These are phyloP conservation scores for Myzus persicae DNA, from an alignment of 1,140 invertebrate species.

Conservation along the genomic window DNA sequence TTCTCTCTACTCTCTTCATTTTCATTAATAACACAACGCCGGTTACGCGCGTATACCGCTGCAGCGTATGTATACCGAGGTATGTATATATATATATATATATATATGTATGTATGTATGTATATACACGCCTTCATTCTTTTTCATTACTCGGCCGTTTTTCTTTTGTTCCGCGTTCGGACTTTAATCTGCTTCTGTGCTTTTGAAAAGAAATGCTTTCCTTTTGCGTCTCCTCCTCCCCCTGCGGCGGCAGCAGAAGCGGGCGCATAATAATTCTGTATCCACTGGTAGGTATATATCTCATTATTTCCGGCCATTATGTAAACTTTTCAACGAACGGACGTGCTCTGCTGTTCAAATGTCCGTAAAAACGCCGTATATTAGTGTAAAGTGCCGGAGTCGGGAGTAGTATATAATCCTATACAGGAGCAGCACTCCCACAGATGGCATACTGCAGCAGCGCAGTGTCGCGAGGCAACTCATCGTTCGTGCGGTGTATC, in stretches of 20 bases:
- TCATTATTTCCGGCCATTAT: slow-evolving; percentile 47
- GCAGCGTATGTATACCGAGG: neutral
- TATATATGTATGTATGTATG: neutral
- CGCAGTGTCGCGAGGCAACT: neutral
- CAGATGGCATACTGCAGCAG: neutral
- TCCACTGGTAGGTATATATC: neutral
- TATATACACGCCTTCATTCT: neutral
- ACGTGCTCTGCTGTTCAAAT: slow-evolving; percentile 1
- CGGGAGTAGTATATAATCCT: neutral
- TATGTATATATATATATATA: no score
- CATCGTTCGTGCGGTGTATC: neutral
- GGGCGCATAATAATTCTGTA: neutral
- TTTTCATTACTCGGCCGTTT: slow-evolving; percentile 49
- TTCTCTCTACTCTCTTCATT: neutral
- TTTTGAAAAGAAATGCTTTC: slow-evolving; percentile 39
- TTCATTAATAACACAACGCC: slow-evolving; percentile 42
- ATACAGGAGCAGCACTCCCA: neutral
- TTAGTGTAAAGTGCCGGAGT: slow-evolving; percentile 3
- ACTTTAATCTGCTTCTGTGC: slow-evolving; percentile 47
- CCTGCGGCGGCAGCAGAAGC: neutral
- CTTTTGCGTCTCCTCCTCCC: neutral
- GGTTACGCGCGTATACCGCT: neutral
- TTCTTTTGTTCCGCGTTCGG: slow-evolving; percentile 45
- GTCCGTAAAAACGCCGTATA: slow-evolving; percentile 27
- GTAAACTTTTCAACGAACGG: slow-evolving; percentile 9